Base-by-base conservation (phyloP, 2,113 vertebrate genomes). In the Melozone crissalis region DNA sequence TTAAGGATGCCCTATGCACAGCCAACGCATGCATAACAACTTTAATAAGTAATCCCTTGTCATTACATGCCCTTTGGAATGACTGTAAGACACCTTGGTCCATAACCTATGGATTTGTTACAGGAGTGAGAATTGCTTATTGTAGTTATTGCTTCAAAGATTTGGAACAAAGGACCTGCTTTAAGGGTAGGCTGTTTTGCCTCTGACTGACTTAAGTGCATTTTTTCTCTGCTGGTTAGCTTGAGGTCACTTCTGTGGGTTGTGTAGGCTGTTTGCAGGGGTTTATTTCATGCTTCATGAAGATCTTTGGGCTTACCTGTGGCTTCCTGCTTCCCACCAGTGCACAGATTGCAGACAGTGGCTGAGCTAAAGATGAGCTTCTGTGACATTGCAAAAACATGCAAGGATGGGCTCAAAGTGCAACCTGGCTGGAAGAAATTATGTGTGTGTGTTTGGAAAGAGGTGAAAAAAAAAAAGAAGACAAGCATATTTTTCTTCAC, bases 271-370 rank as follows among this genome's bases (percentile, higher is more conserved):
- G 67, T 73, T 90, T 77, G 63, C 24, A 59, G 69, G 10, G 0
- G 4, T 81, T 89, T 73, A 49, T 75, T 93, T 76, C 21, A 31
- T 58, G 27, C 24, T 74, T 90, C 33, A 73, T 55, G 49, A 73
- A 80, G 39, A 92, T 74, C 46, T 79, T 79, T 7, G 14, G 71
- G 28, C 6, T 93, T 83, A 85, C 46, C 67, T 85, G 71, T 83
- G 63, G 75, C 51, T 90, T 92, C 55, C 57, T 5, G 3, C 78
- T 96, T 90, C 78, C 35, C 33, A 77, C 30, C 52, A 58, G 51
- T 4, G 3, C 7, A 19, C 0, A 1, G 59, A 58, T 37, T 4
- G 2, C 62, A 66, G 58, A 49, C 62, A 54, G 28, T 0, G 5
- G 71, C 39, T 2, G 2, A 76, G 35, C 63, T 76, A 59, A 87